Base-by-base conservation (phyloP, 2,113 vertebrate species). In the Ranitomeya imitator region DNA sequence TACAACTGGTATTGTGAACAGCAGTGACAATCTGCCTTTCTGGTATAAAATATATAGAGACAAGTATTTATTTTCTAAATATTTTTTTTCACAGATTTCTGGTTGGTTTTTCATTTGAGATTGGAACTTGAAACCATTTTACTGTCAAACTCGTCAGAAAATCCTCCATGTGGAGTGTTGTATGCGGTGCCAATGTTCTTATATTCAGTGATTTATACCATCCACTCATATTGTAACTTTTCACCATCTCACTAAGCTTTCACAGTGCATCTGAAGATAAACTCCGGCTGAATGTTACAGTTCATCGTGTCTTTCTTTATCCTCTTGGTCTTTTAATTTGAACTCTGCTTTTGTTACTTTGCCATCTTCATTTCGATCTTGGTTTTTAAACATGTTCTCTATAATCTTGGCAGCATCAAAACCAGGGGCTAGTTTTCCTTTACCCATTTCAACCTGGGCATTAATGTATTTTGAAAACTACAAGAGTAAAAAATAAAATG, bases 321-420 rank as follows among this genome's bases (percentile, higher is more conserved):
- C 55, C 91, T 99, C 98, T 55, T 99, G 97, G 54, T 98, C 97
- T 93, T 99, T 99, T 85, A 99, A 91, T 91, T 96, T 99, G 91
- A 99, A 99, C 91, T 99, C 98, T 2, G 95, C 94, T n/a, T 94
- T 95, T 0, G 95, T 97, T 90, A 99, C 97, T 93, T 95, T 97
- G 71, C 98, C 97, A 0, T 99, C 97, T 88, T 96, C 95, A 10
- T 99, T 93, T 21, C 97, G 96, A 92, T 99, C 98, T 94, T 99
- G 98, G 92, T 99, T 99, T 91, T 93, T 94, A 92, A 98, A 99
- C 97, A 99, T 99, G 85, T 98, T 99, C 90, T 97, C 96, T 85
- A 99, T 96, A 6, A 99, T 98, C 89, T 94, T 96, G 16, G 97
- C 93, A 4, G 96, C 93, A 61, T 98, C 97, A 54, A 98, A 99